Evolutionary conservation across 2,888 invertebrate genomes (phyloP), one percentile per base, ranked within the genome.

Genomic region (Corbicula japonica): DNA sequence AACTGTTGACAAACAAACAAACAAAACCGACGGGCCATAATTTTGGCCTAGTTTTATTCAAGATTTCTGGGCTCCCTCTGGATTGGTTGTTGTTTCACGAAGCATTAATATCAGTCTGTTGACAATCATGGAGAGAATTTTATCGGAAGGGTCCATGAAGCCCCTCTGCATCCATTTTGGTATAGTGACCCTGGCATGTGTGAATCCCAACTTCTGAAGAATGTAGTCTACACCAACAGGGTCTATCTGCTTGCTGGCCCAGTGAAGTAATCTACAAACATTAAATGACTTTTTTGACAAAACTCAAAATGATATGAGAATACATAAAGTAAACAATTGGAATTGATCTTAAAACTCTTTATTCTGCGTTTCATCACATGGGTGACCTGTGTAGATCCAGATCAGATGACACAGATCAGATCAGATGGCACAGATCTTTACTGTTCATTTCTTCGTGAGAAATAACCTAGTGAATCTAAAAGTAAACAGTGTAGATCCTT

Each of bases 81-180:
- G n/a, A n/a, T 32, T 28, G 15, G 52, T 34, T 6, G 48, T 12
- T n/a, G 48, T 56, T 15, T 87, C 85, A 69, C 86, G 73, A 23
- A 91, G 82, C 0, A 87, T 77, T 18, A 86, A 62, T 30, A 91
- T 90, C n/a, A 93, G 87, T 58, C 87, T 89, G 68, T 91, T 89
- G 23, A 93, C 91, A 1, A 93, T 87, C 63, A 92, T 80, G 6
- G 93, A 92, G 6, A 93, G 82, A 21, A 99, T 95, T 93, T 97
- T 97, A 94, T 99, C 99, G 69, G 99, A 94, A 0, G 99, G 98
- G 94, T 99, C 99, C 96, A 99, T 97, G 89, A 98, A 97, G 18
- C 99, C 99, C 70, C 99, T 95, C 94, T 99, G 99, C 95, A 99
- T 96, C 98, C 99, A 99, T 94, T 99, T 99, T 74, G 99, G 99